These are phyloP conservation scores for Cosmopolites sordidus DNA, from an alignment of 2,888 invertebrate species.

Conservation along the genomic window DNA sequence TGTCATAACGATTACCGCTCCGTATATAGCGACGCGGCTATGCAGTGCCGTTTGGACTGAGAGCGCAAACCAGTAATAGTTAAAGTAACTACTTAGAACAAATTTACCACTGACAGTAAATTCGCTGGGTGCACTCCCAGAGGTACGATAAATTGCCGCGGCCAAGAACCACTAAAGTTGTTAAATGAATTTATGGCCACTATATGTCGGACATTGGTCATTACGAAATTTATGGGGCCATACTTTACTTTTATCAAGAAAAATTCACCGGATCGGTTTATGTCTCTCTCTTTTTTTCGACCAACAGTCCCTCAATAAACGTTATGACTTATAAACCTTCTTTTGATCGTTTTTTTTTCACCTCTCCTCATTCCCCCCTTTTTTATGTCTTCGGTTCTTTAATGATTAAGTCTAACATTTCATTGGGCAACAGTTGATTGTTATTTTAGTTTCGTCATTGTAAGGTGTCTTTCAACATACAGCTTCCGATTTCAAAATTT, in stretches of 20 bases:
- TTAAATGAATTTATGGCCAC: slow-evolving; percentile 51
- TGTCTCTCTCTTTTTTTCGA: background rate
- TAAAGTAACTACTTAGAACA: slow-evolving; percentile 36
- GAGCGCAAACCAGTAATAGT: slow-evolving; percentile 29
- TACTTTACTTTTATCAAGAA: slow-evolving; percentile 35
- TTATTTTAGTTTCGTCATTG: too few species aligned
- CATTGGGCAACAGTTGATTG: too few species aligned
- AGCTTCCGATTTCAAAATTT: too few species aligned
- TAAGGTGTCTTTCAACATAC: too few species aligned
- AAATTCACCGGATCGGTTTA: slow-evolving; percentile 18
- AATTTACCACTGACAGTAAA: slow-evolving; percentile 38
- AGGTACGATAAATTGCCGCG: slow-evolving; percentile 47
- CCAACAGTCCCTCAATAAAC: background rate
- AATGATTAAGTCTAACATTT: too few species aligned
- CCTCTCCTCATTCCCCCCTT: too few species aligned
- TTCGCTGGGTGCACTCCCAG: slow-evolving; percentile 24
- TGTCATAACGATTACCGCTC: too few species aligned
- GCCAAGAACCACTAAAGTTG: slow-evolving; percentile 49
- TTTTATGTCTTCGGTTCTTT: too few species aligned
- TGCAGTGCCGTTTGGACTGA: background rate
- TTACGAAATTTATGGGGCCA: slow-evolving; percentile 45
- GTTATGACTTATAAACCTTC: background rate
- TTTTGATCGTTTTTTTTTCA: background rate
- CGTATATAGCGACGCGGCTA: too few species aligned
- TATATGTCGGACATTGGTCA: slow-evolving; percentile 48